phyloP scores from a whole-genome alignment of 2,113 vertebrate species.

The Melanocharis versteri region DNA sequence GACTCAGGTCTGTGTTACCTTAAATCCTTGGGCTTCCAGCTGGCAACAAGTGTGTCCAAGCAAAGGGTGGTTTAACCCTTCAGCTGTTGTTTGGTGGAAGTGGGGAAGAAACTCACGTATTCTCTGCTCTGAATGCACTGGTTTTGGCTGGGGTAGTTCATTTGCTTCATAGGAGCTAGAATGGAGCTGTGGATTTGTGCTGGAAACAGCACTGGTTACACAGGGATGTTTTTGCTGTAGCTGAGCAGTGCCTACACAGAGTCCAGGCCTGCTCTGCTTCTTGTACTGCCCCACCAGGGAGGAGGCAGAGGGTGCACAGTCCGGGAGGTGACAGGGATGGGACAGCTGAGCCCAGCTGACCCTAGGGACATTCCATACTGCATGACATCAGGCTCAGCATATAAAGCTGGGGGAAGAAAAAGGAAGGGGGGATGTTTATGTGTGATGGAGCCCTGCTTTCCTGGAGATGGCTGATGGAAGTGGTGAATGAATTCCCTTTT shows the following conservation, averaged over 20 bases:
- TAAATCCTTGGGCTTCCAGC: background rate
- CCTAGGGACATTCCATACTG: background rate
- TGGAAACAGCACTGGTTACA: background rate
- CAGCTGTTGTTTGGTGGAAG: background rate
- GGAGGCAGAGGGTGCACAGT: background rate
- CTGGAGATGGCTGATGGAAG: background rate
- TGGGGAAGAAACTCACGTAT: background rate
- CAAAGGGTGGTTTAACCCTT: background rate
- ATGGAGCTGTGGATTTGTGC: background rate
- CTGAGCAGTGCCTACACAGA: background rate
- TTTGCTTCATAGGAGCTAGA: background rate
- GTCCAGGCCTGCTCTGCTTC: background rate
- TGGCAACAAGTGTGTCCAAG: background rate
- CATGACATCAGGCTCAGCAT: background rate
- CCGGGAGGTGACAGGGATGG: background rate
- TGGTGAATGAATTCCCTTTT: background rate
- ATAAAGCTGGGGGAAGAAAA: background rate
- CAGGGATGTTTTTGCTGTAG: background rate
- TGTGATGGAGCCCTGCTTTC: background rate
- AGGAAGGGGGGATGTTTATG: background rate
- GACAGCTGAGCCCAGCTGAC: background rate
- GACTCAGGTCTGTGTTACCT: background rate
- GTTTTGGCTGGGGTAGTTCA: background rate
- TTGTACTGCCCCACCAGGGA: background rate
- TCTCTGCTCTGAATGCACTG: background rate